A percentile compares a stretch with the other conserved stretches of the same genome.
Evolutionary conservation across 2,113 vertebrate genomes (phyloP).

Genomic region (Melanerpes formicivorus): DNA sequence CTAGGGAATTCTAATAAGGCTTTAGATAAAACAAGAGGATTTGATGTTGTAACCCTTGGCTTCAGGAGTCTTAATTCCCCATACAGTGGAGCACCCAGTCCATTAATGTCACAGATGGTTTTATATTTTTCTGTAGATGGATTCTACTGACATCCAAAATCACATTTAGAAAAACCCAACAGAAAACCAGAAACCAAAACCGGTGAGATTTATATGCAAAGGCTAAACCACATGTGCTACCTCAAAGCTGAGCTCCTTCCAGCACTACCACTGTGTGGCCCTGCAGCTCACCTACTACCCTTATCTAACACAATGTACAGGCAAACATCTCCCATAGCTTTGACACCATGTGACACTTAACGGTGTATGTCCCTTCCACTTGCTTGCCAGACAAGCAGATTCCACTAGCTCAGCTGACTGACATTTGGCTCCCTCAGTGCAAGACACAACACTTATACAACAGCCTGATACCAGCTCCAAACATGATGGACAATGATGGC

Average conservation of each 20-base stretch:
- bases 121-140: neutral
- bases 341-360: neutral
- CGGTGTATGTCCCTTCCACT: neutral
- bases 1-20: constrained; percentile 8
- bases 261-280: neutral
- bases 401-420: constrained; percentile 48
- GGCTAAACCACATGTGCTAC: neutral
- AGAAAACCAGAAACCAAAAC: neutral
- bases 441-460: neutral
- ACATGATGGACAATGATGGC: neutral
- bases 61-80: neutral
- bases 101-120: neutral
- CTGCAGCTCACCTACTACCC: neutral
- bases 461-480: neutral
- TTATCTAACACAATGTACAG: neutral
- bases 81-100: neutral
- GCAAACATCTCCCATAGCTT: fast-evolving
- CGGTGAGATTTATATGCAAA: neutral
- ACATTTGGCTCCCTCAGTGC: neutral
- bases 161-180: neutral
- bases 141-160: neutral
- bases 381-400: neutral
- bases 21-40: constrained; percentile 33
- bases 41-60: constrained; percentile 9
- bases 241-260: neutral